Evolutionary conservation across 2,113 vertebrate genomes (phyloP).

Genomic region (Dicentrarchus labrax): DNA sequence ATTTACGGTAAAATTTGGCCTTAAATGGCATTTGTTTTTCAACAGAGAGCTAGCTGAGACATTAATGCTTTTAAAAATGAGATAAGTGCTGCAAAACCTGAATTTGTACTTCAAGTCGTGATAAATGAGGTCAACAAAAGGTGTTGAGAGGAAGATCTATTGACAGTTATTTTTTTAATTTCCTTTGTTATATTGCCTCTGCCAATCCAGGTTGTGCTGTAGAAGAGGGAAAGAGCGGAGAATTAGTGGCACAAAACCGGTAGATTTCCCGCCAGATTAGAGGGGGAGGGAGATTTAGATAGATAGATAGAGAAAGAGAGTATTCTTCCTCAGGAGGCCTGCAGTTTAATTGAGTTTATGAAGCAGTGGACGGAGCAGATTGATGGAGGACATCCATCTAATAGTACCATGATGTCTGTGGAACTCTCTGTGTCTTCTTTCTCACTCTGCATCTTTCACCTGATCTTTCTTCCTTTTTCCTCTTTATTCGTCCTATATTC

Average conservation of each 20-base stretch:
- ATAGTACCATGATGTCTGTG: conserved; percentile 56
- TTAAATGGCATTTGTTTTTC: conserved; percentile 4
- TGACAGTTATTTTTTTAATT: conserved; percentile 33
- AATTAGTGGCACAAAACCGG: conserved; percentile 41
- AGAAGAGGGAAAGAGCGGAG: conserved; percentile 12
- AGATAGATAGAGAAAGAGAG: conserved; percentile 54
- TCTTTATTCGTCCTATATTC: conserved; percentile 43
- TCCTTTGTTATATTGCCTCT: conserved; percentile 20
- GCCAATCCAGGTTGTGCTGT: background rate
- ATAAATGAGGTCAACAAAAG: conserved; percentile 4
- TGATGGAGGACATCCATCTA: conserved; percentile 77
- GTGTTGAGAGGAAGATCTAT: conserved; percentile 2
- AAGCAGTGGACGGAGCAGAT: conserved; percentile 70
- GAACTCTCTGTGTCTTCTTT: conserved; percentile 24
- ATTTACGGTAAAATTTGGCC: background rate
- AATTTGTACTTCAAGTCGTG: background rate
- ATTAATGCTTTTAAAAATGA: background rate
- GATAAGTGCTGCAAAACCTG: background rate
- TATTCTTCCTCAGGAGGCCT: conserved; percentile 61
- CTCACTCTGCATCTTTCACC: conserved; percentile 55
- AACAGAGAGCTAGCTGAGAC: background rate
- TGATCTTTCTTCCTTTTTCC: conserved; percentile 31
- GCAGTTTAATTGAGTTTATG: conserved; percentile 81
- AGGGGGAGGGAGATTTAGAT: conserved; percentile 54
- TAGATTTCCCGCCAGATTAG: conserved; percentile 55